These are phyloP conservation scores for Lasiommata megera DNA, from an alignment of 2,888 invertebrate species.

Conservation along the genomic window DNA sequence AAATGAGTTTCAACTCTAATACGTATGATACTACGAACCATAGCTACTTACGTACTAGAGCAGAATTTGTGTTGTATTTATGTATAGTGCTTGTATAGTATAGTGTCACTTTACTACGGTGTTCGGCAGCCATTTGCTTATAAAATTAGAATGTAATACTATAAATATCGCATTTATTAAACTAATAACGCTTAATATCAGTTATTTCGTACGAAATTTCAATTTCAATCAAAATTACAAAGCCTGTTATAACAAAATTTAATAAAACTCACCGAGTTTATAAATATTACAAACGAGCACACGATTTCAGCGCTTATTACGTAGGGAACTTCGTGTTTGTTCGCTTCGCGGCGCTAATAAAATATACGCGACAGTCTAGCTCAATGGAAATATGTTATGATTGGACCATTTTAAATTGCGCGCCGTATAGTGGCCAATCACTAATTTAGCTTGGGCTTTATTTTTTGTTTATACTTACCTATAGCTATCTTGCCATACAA, in stretches of 20 bases:
- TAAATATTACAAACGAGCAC: conserved; percentile 71
- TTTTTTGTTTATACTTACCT: conserved; percentile 76
- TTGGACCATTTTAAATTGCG: conserved; percentile 70
- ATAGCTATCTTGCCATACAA: conserved; percentile 54
- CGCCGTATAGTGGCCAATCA: conserved; percentile 69
- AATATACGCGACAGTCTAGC: conserved; percentile 58
- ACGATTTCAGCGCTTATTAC: conserved; percentile 81
- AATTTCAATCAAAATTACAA: conserved; percentile 32
- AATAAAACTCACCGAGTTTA: conserved; percentile 67
- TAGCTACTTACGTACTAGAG: conserved; percentile 37
- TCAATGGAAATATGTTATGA: conserved; percentile 53
- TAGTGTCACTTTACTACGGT: conserved; percentile 61
- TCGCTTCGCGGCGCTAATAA: conserved; percentile 53
- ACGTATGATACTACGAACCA: conserved; percentile 24
- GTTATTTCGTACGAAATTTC: conserved; percentile 26
- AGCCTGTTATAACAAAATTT: conserved; percentile 44
- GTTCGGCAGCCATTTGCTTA: conserved; percentile 81
- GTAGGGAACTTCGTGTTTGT: conserved; percentile 73
- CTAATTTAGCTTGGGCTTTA: conserved; percentile 60
- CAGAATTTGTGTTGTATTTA: conserved; percentile 36
- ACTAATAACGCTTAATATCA: conserved; percentile 28
- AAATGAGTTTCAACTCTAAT: background rate
- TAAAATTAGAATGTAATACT: conserved; percentile 74
- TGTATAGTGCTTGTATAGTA: conserved; percentile 41
- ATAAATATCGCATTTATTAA: conserved; percentile 52